These are phyloP conservation scores for Heliconius charithonia DNA, from an alignment of 2,888 invertebrate species.

Conservation along the genomic window DNA sequence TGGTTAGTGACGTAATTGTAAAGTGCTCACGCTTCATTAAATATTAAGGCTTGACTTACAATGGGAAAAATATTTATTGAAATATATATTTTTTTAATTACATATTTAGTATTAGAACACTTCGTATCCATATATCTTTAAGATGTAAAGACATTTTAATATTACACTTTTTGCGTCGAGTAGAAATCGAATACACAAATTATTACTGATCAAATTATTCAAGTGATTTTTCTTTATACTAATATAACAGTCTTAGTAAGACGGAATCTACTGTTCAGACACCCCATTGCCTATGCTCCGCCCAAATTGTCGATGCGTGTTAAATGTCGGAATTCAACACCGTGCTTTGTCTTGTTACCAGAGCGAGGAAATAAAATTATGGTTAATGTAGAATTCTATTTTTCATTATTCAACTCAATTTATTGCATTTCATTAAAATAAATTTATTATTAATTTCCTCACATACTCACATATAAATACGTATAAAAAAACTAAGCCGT, in stretches of 20 bases:
- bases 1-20: conserved; percentile 22
- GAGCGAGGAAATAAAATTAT: not conserved
- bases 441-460: too few relatives aligned
- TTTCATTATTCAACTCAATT: too few relatives aligned
- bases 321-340: not conserved
- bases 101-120: not conserved
- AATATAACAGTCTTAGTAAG: too few relatives aligned
- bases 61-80: not conserved
- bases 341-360: not conserved
- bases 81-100: not conserved
- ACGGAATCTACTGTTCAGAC: not conserved
- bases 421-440: too few relatives aligned
- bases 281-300: not conserved
- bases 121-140: not conserved
- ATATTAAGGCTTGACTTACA: conserved; percentile 4
- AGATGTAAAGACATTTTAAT: not conserved
- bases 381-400: too few relatives aligned
- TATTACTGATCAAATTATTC: not conserved
- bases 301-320: too few relatives aligned
- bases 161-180: not conserved
- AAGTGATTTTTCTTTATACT: too few relatives aligned
- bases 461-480: too few relatives aligned
- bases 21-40: conserved; percentile 19
- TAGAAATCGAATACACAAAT: not conserved
- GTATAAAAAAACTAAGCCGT: too few relatives aligned